phyloP scores from a whole-genome alignment of 2,113 vertebrate species.

The Ameiurus melas region DNA sequence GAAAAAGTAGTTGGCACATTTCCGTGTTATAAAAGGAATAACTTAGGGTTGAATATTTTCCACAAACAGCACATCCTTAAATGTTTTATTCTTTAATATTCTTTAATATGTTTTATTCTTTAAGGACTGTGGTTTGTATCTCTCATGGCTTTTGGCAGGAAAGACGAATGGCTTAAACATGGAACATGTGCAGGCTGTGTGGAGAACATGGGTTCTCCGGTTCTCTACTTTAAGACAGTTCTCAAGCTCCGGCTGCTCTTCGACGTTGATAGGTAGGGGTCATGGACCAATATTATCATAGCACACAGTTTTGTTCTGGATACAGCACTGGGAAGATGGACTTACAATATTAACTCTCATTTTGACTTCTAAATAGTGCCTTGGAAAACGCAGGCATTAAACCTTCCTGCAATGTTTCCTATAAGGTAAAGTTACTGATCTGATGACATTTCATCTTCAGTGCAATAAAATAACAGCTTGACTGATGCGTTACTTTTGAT shows the following conservation, averaged over 20 bases:
- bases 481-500: slow-evolving; percentile 15
- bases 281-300: not conserved
- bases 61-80: not conserved
- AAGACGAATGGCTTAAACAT: slow-evolving; percentile 70
- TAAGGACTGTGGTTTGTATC: not conserved
- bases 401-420: slow-evolving; percentile 67
- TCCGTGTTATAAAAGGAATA: not conserved
- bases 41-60: not conserved
- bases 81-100: not conserved
- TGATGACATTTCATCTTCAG: not conserved
- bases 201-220: slow-evolving; percentile 69
- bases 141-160: slow-evolving; percentile 55
- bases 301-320: not conserved
- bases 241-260: slow-evolving; percentile 65
- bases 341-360: not conserved
- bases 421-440: slow-evolving; percentile 59
- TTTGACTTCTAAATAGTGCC: slow-evolving; percentile 47
- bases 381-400: slow-evolving; percentile 62
- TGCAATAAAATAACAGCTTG: not conserved
- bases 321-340: not conserved
- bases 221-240: slow-evolving; percentile 64
- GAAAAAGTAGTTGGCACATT: not conserved
- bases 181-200: slow-evolving; percentile 69
- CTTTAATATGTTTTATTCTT: not conserved
- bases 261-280: slow-evolving; percentile 60